phyloP scores from a whole-genome alignment of 2,797 vertebrate species.

The Thalassophryne amazonica region DNA sequence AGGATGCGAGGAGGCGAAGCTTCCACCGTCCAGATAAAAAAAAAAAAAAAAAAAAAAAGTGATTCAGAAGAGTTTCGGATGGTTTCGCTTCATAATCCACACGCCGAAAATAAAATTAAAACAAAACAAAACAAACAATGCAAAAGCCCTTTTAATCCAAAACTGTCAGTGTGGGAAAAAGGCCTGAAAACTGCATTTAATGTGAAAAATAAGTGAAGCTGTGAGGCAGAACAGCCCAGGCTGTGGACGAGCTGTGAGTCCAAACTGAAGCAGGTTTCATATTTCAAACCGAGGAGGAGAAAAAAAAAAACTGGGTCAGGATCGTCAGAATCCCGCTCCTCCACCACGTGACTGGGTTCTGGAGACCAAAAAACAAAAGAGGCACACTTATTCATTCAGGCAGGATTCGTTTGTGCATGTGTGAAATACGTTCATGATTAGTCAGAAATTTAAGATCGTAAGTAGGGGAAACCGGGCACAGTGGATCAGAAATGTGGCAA shows the following conservation, averaged over 20 bases:
- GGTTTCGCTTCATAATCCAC: slow-evolving; percentile 5
- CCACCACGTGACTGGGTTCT: slow-evolving; percentile 35
- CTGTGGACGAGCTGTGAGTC: slow-evolving; percentile 53
- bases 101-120: not conserved
- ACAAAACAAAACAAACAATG: not conserved
- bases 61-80: not conserved
- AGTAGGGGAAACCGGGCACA: no score
- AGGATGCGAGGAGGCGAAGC: slow-evolving; percentile 37
- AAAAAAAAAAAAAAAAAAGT: not conserved
- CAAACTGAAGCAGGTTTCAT: slow-evolving; percentile 71
- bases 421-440: no score
- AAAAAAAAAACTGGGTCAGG: slow-evolving; percentile 51
- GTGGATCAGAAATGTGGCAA: no score
- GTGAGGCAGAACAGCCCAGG: slow-evolving; percentile 37
- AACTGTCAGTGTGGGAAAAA: not conserved
- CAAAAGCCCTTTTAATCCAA: slow-evolving; percentile 21
- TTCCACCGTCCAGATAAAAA: not conserved
- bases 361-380: no score
- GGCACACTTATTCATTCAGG: no score
- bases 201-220: slow-evolving; percentile 25
- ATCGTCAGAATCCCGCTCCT: slow-evolving; percentile 57
- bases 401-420: no score
- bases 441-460: no score
- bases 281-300: slow-evolving; percentile 70
- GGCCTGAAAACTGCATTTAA: slow-evolving; percentile 21